Percentiles rank a stretch among this genome's conserved stretches.
Conservation (phyloP, 2,113 vertebrate genomes). For the Eretmochelys imbricata region DNA sequence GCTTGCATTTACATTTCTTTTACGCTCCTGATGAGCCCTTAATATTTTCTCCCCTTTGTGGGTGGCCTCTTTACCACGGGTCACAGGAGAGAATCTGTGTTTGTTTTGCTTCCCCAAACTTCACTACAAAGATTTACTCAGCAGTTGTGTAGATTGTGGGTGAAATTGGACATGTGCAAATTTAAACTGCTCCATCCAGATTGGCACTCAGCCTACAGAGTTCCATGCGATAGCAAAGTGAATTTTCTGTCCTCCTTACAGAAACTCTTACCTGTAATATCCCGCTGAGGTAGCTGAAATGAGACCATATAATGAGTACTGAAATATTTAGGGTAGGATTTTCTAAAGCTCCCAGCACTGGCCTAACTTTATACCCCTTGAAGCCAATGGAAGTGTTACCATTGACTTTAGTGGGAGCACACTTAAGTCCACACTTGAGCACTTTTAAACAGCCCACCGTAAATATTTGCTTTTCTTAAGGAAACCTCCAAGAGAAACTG, state of each 20-base stretch:
- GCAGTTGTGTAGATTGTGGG: background rate
- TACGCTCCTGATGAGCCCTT: background rate
- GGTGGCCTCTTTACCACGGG: background rate
- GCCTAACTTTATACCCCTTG: background rate
- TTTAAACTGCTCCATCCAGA: background rate
- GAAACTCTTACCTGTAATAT: background rate
- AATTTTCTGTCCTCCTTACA: background rate
- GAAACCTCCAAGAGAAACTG: background rate
- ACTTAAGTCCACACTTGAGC: too few relatives aligned
- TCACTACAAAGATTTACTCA: background rate
- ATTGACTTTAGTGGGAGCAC: background rate
- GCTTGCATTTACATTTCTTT: background rate
- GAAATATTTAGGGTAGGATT: background rate
- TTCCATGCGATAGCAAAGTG: background rate
- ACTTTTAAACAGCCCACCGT: background rate
- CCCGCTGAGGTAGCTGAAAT: background rate
- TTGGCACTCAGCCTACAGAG: background rate
- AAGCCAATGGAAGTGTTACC: background rate
- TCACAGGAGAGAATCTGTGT: background rate
- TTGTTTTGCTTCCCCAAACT: background rate
- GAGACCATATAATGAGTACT: background rate
- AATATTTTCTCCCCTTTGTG: background rate
- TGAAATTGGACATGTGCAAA: background rate
- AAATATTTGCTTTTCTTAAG: background rate
- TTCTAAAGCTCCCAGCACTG: background rate